Base-by-base conservation (phyloP, 2,797 vertebrate species). In the Acanthurus leucopareius region DNA sequence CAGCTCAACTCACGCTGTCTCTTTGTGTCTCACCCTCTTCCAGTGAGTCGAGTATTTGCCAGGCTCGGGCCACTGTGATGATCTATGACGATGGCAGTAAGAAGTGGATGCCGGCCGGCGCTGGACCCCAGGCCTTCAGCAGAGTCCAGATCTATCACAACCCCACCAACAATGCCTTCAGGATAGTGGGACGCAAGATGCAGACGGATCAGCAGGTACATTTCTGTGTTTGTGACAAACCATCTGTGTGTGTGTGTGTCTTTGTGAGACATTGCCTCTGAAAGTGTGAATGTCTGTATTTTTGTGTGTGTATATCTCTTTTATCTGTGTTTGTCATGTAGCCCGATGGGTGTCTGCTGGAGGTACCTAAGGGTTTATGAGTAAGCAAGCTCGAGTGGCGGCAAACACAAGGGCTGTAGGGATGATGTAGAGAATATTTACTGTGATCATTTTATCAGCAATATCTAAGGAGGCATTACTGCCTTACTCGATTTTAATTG, bases 71-170 rank as follows among this genome's bases (percentile, higher is more conserved):
- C 77, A 96, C 96, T 0, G 97, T 99, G 85, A 98, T 99, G 97
- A 91, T 97, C 71, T 99, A 98, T 0, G 97, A 99, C 0, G 97
- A 99, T 53, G 69, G 84, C 86, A 96, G 93, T 64, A 97, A 97
- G 90, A 97, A 97, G 73, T 99, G 97, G 97, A 75, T 97, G 53
- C 93, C 97, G 0, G 96, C 97, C 0, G 97, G 97, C 19, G 63
- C 94, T 0, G 97, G 97, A 11, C 4, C 96, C 7, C 96, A 96
- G 83, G 4, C 87, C 88, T 94, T 95, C 94, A 99, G 97, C 94
- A 95, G 97, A 0, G 96, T 99, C 60, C 97, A 98, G 91, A 97
- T 98, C 93, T 98, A 96, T 91, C 97, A 98, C 93, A 97, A 96
- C 75, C 95, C 97, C 9, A 56, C 84, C 13, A 93, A 60, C 92